Conservation (phyloP, 2,888 invertebrate genomes). For the Nesidiocoris tenuis region DNA sequence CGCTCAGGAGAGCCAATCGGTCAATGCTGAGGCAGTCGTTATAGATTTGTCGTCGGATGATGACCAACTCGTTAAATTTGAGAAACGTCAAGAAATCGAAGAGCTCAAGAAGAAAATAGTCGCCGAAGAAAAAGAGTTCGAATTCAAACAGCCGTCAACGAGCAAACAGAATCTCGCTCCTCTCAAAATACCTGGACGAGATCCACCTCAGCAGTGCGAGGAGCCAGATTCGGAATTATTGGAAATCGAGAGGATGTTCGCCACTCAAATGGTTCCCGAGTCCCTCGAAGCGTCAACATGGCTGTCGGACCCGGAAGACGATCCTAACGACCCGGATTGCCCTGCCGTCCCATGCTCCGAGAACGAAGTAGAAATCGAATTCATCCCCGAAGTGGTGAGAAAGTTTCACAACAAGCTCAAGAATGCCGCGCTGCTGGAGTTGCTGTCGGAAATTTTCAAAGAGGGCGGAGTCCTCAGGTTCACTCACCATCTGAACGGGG, state of each 20-base stretch:
- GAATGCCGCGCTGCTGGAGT: conserved; percentile 35
- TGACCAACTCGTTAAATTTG: conserved; percentile 31
- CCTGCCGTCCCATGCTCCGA: not conserved
- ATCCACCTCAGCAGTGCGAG: not conserved
- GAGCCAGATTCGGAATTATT: conserved; percentile 20
- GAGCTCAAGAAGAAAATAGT: conserved; percentile 29
- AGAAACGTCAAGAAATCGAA: conserved; percentile 34
- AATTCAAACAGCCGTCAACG: conserved; percentile 5
- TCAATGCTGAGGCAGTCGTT: not conserved
- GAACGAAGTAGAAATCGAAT: conserved; percentile 27
- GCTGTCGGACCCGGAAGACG: conserved; percentile 1
- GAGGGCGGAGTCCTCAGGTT: conserved; percentile 40
- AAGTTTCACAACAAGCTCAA: conserved; percentile 34
- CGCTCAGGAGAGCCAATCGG: not conserved
- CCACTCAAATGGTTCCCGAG: conserved; percentile 15
- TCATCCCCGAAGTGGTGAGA: conserved; percentile 27
- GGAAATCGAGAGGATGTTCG: conserved; percentile 34
- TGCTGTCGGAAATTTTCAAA: conserved; percentile 40
- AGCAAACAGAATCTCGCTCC: conserved; percentile 14
- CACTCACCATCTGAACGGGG: conserved; percentile 26
- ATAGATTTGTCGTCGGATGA: not conserved
- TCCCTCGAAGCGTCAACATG: conserved; percentile 17
- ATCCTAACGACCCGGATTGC: not conserved
- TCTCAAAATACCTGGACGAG: conserved; percentile 3
- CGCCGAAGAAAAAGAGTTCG: conserved; percentile 20